Evolutionary conservation across 2,797 vertebrate genomes (phyloP).

Genomic region (Corythornis leucogaster): DNA sequence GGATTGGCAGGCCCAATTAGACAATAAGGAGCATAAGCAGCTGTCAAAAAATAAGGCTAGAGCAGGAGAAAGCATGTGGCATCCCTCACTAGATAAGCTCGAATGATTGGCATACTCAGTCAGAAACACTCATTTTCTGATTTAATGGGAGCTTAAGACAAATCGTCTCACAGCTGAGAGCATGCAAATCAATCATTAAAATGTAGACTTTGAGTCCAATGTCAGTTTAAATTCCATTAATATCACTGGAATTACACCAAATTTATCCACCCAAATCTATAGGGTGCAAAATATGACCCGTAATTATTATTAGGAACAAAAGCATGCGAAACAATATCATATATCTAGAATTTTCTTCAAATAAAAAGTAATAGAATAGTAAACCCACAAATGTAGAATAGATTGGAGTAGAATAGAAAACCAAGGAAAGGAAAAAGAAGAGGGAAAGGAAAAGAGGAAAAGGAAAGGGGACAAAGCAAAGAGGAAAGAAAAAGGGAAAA

Average conservation of each 20-base stretch:
- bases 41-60: conserved; percentile 58
- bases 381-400: neutral
- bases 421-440: neutral
- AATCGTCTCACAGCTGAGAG: conserved; percentile 53
- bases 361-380: neutral
- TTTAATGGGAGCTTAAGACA: conserved; percentile 59
- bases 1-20: conserved; percentile 52
- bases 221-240: conserved; percentile 34
- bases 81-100: conserved; percentile 36
- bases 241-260: neutral
- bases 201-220: neutral
- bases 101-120: conserved; percentile 54
- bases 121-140: conserved; percentile 25
- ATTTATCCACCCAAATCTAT: neutral
- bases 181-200: conserved; percentile 55
- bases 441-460: neutral
- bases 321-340: neutral
- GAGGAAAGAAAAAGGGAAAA: neutral
- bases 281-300: neutral
- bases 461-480: neutral
- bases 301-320: neutral
- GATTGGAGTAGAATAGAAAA: neutral
- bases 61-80: conserved; percentile 52
- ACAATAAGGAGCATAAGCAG: conserved; percentile 37
- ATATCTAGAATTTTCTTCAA: neutral